Percentiles rank a stretch among this genome's conserved stretches.
Evolutionary conservation across 2,888 invertebrate genomes (phyloP).

Genomic region (Lapara coniferarum): DNA sequence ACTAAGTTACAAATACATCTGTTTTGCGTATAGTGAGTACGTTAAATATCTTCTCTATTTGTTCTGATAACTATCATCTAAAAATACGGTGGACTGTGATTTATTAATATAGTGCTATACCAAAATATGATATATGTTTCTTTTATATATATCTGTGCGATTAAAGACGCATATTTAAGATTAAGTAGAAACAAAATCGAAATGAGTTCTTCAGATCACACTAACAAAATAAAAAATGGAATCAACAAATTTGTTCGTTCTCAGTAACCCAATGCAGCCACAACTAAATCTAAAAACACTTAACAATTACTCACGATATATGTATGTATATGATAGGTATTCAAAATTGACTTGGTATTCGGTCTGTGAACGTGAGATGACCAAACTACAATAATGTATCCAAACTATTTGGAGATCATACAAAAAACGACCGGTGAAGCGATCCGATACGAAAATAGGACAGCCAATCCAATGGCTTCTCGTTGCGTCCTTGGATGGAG

Average conservation of each 20-base stretch:
- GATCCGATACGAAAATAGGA: not conserved
- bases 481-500: slow-evolving; percentile 13
- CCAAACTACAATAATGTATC: slow-evolving; percentile 46
- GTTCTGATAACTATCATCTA: slow-evolving; percentile 55
- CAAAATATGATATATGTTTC: slow-evolving; percentile 68
- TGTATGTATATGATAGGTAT: slow-evolving; percentile 63
- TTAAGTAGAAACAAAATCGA: slow-evolving; percentile 30
- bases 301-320: slow-evolving; percentile 63
- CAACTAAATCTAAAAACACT: slow-evolving; percentile 67
- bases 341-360: slow-evolving; percentile 80
- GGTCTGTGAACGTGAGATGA: slow-evolving; percentile 68
- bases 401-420: slow-evolving; percentile 40
- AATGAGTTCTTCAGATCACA: slow-evolving; percentile 75
- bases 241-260: slow-evolving; percentile 65
- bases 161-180: slow-evolving; percentile 63
- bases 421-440: slow-evolving; percentile 27
- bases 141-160: slow-evolving; percentile 65
- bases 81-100: slow-evolving; percentile 78
- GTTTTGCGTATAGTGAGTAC: slow-evolving; percentile 16
- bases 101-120: slow-evolving; percentile 65
- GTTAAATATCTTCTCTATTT: slow-evolving; percentile 8
- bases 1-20: not conserved
- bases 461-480: not conserved
- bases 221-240: slow-evolving; percentile 73
- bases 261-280: slow-evolving; percentile 61